Evolutionary conservation across 2,888 invertebrate genomes (phyloP).

Genomic region (Neoitamus cyanurus): DNA sequence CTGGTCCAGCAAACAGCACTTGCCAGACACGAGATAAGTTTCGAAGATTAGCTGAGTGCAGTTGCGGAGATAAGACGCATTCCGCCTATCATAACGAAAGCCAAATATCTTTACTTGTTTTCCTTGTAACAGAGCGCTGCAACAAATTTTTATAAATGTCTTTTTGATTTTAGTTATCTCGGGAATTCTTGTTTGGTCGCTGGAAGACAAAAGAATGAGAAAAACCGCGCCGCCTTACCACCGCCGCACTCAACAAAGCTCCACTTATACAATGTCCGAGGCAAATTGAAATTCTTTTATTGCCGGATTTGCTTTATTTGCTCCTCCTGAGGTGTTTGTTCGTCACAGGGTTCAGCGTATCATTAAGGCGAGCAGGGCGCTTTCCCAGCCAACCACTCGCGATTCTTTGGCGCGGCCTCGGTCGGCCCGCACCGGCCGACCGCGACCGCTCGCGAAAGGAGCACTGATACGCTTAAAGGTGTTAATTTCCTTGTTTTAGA

Average conservation of each 20-base stretch:
- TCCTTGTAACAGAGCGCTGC: slow-evolving; percentile 52
- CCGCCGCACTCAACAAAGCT: slow-evolving; percentile 8
- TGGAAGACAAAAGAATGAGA: slow-evolving; percentile 32
- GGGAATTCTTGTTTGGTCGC: slow-evolving; percentile 31
- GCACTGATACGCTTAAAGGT: slow-evolving; percentile 56
- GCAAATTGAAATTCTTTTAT: slow-evolving; percentile 33
- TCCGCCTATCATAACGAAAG: slow-evolving; percentile 57
- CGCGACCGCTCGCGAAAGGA: not conserved
- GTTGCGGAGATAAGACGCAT: slow-evolving; percentile 57
- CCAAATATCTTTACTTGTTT: slow-evolving; percentile 56
- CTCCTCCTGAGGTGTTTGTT: not conserved
- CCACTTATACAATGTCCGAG: not conserved
- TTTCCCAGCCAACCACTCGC: not conserved
- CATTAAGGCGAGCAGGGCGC: not conserved
- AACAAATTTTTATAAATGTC: slow-evolving; percentile 51
- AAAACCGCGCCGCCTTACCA: not conserved
- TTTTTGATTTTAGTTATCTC: slow-evolving; percentile 47
- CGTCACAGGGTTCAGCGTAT: slow-evolving; percentile 9
- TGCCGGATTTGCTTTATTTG: not conserved
- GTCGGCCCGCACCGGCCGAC: not conserved
- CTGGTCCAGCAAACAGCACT: slow-evolving; percentile 55
- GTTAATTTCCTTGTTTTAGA: slow-evolving; percentile 66
- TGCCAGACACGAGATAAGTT: slow-evolving; percentile 59
- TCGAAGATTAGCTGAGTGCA: slow-evolving; percentile 59
- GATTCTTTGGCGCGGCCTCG: not conserved